A percentile compares a stretch with the other conserved stretches of the same genome.
Evolutionary conservation across 1,140 invertebrate species (phyloP).

Genomic region (Atta texana): DNA sequence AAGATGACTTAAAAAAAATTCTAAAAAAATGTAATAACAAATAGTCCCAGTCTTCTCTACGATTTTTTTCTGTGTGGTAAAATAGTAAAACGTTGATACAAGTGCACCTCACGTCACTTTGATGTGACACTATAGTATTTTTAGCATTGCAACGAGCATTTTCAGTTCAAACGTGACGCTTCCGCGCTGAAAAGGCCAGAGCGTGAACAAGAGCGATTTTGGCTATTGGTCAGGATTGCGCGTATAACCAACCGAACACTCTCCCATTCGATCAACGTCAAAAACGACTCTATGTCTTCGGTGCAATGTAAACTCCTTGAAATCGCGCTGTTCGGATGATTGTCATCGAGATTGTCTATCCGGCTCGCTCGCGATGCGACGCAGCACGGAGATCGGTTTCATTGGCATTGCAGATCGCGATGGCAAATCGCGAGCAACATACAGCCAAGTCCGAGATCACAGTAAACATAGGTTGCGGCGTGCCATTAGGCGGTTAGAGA

Average conservation of each 20-base stretch:
- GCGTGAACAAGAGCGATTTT: constrained; percentile 23
- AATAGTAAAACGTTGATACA: constrained; percentile 17
- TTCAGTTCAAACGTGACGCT: constrained; percentile 24
- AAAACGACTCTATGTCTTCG: constrained; percentile 44
- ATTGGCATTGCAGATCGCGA: constrained; percentile 85
- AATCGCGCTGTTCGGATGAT: constrained; percentile 29
- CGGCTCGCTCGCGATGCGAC: background rate
- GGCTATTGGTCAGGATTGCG: constrained; percentile 10
- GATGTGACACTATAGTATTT: constrained; percentile 2
- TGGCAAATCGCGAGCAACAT: constrained; percentile 82
- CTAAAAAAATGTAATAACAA: too few relatives aligned
- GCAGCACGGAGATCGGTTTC: constrained; percentile 69
- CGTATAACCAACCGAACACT: constrained; percentile 12
- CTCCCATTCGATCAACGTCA: constrained; percentile 40
- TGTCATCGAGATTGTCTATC: background rate
- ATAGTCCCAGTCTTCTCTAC: too few relatives aligned
- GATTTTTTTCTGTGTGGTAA: background rate
- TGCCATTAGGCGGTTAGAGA: constrained; percentile 85
- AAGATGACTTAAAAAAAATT: too few relatives aligned
- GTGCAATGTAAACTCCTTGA: constrained; percentile 41
- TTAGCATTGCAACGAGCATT: constrained; percentile 23
- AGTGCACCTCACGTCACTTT: constrained; percentile 18
- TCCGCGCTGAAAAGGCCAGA: constrained; percentile 18
- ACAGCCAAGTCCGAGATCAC: constrained; percentile 84
- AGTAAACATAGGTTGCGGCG: constrained; percentile 85